phyloP scores from a whole-genome alignment of 2,113 vertebrate genomes.

The Sphyrna mokarran region DNA sequence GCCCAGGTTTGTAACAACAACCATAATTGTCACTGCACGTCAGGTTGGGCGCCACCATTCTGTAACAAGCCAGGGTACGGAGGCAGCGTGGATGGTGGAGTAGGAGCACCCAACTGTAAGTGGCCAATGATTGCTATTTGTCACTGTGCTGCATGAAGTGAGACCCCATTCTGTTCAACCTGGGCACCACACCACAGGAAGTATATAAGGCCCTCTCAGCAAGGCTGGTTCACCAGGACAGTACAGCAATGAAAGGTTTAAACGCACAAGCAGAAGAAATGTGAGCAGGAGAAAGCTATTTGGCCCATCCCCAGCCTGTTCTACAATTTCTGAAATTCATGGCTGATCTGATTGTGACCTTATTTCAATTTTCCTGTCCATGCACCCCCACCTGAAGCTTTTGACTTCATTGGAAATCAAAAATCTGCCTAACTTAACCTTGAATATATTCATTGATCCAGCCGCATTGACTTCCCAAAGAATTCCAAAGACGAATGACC shows the following conservation, averaged over 20 bases:
- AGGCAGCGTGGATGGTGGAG: conserved; percentile 88
- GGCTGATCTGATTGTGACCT: neutral
- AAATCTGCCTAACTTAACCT: neutral
- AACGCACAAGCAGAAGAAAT: neutral
- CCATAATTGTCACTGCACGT: conserved; percentile 82
- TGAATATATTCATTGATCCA: neutral
- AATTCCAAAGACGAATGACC: neutral
- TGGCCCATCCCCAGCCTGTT: neutral
- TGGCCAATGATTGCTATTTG: conserved; percentile 14
- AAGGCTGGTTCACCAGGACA: neutral
- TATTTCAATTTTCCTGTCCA: neutral
- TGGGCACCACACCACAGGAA: neutral
- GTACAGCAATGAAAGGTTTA: neutral
- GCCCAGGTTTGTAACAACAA: conserved; percentile 91
- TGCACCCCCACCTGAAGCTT: too few relatives aligned
- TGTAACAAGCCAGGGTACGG: conserved; percentile 71
- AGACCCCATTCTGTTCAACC: conserved; percentile 38
- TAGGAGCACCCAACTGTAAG: conserved; percentile 56
- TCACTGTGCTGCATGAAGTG: conserved; percentile 45
- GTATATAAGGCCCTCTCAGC: neutral
- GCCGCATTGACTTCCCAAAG: neutral
- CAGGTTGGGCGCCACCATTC: conserved; percentile 80
- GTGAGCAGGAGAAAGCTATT: neutral
- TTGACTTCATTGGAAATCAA: neutral
- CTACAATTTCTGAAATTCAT: neutral